Percentiles rank a stretch among this genome's conserved stretches.
phyloP scores from a whole-genome alignment of 1,140 invertebrate species.

The Thaumetopoea pityocampa region DNA sequence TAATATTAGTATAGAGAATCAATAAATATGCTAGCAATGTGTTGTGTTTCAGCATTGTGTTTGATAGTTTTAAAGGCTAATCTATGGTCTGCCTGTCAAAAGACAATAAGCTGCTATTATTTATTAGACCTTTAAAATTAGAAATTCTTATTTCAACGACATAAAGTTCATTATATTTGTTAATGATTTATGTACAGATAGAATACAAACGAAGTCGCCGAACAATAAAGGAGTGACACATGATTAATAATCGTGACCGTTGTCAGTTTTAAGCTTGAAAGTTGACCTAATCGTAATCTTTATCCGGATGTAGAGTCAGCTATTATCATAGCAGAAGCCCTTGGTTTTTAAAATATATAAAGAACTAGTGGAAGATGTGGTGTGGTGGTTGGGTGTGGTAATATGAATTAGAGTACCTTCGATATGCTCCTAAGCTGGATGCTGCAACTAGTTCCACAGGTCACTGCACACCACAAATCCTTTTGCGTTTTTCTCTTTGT shows the following conservation, averaged over 20 bases:
- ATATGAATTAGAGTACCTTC: no score
- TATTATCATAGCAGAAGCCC: no score
- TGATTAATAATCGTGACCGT: constrained; percentile 6
- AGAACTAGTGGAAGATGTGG: no score
- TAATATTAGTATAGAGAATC: no score
- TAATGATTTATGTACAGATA: neutral
- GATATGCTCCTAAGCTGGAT: no score
- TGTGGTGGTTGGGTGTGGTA: no score
- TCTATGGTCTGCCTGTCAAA: neutral
- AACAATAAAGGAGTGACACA: constrained; percentile 11
- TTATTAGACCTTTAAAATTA: constrained; percentile 2
- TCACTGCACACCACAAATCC: no score
- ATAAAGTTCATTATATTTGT: constrained; percentile 12
- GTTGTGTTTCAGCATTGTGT: no score
- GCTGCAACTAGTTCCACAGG: no score
- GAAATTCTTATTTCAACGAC: constrained; percentile 8
- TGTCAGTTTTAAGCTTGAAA: constrained; percentile 16
- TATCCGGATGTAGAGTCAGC: neutral
- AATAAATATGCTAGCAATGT: no score
- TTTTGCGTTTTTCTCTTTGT: no score
- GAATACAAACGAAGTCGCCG: neutral
- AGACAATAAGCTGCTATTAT: constrained; percentile 7
- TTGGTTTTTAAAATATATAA: no score
- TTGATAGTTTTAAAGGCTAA: constrained; percentile 4
- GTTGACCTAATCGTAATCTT: constrained; percentile 15